These are phyloP conservation scores for Atta colombica DNA, from an alignment of 1,140 invertebrate species.

Conservation along the genomic window DNA sequence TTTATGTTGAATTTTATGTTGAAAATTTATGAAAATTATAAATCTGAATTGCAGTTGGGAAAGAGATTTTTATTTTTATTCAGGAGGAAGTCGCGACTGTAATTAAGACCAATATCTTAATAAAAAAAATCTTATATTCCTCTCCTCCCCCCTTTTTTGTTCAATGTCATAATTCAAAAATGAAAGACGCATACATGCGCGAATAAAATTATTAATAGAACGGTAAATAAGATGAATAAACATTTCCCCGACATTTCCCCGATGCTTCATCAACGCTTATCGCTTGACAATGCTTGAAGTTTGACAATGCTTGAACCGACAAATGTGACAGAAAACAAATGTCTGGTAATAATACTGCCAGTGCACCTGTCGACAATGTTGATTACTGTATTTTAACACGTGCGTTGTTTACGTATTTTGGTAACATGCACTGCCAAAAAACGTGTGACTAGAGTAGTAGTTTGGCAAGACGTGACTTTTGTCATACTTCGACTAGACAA, in stretches of 20 bases:
- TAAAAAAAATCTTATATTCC: not conserved
- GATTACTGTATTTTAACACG: not conserved
- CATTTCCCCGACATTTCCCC: not conserved
- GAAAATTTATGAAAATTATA: not conserved
- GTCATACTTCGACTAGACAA: not conserved
- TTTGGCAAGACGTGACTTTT: not conserved
- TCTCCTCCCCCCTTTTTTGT: not conserved
- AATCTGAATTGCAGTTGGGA: not conserved
- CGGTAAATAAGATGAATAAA: not conserved
- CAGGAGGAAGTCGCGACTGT: not conserved
- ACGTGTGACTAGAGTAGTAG: not conserved
- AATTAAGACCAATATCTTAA: not conserved
- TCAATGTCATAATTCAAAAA: not conserved
- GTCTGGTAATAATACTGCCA: constrained; percentile 5
- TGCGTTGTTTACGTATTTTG: constrained; percentile 2
- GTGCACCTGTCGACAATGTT: constrained; percentile 32
- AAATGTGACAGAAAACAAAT: constrained; percentile 20
- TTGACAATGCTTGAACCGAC: not conserved
- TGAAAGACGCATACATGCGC: not conserved
- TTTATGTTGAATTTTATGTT: no score
- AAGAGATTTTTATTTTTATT: not conserved
- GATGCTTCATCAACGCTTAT: not conserved
- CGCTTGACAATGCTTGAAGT: not conserved
- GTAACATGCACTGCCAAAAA: constrained; percentile 20
- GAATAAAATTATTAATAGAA: constrained; percentile 16